A percentile compares a stretch with the other conserved stretches of the same genome.
These are phyloP conservation scores for Macrosoma leucophasiata DNA, from an alignment of 2,888 invertebrate species.

Conservation along the genomic window DNA sequence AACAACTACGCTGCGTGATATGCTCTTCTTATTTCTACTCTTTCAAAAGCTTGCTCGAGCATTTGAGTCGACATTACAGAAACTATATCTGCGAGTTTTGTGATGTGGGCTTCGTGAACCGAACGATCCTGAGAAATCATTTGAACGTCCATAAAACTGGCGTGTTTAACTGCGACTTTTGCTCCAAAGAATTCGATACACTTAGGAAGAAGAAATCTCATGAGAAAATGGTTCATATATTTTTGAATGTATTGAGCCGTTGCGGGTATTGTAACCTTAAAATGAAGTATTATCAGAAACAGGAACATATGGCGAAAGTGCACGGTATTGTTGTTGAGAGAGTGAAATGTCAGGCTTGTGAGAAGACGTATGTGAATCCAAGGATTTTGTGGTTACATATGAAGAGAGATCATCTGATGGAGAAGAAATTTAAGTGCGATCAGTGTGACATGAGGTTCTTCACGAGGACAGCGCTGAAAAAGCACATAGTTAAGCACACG, in stretches of 20 bases:
- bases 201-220: slow-evolving; percentile 43
- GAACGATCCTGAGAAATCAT: slow-evolving; percentile 17
- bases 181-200: slow-evolving; percentile 46
- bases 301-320: slow-evolving; percentile 26
- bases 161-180: slow-evolving; percentile 36
- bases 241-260: slow-evolving; percentile 30
- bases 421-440: slow-evolving; percentile 29
- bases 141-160: slow-evolving; percentile 31
- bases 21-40: slow-evolving; percentile 19
- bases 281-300: slow-evolving; percentile 31
- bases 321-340: slow-evolving; percentile 25
- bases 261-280: slow-evolving; percentile 34
- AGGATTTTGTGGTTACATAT: slow-evolving; percentile 29
- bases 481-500: slow-evolving; percentile 34
- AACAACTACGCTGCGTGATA: slow-evolving; percentile 19
- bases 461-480: slow-evolving; percentile 24
- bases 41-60: slow-evolving; percentile 25
- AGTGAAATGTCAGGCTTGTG: slow-evolving; percentile 33
- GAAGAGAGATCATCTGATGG: slow-evolving; percentile 40
- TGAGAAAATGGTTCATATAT: slow-evolving; percentile 43
- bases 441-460: slow-evolving; percentile 32
- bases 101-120: slow-evolving; percentile 31
- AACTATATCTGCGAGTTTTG: slow-evolving; percentile 34
- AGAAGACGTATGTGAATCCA: slow-evolving; percentile 27
- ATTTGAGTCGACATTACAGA: slow-evolving; percentile 38